Evolutionary conservation across 2,888 invertebrate species (phyloP).

Genomic region (Hypena proboscidalis): DNA sequence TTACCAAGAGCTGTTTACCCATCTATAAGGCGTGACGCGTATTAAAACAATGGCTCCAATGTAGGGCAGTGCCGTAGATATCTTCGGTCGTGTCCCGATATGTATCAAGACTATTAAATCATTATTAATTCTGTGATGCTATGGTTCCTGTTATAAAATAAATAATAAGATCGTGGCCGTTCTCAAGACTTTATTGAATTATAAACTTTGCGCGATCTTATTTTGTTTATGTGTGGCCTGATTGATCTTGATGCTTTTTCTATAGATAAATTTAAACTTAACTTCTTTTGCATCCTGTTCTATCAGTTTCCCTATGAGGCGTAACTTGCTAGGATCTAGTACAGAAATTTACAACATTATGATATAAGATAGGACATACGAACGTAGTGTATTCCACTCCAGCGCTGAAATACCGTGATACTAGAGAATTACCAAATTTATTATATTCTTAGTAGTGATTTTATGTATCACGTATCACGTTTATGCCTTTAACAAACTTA

Average conservation of each 20-base stretch:
- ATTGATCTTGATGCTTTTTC: conserved; percentile 18
- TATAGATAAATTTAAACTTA: not conserved
- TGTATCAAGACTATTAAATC: conserved; percentile 44
- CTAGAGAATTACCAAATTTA: too few species aligned
- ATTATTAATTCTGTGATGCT: conserved; percentile 49
- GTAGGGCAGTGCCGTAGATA: conserved; percentile 9
- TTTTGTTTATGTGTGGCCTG: conserved; percentile 38
- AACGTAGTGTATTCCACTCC: too few species aligned
- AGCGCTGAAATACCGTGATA: too few species aligned
- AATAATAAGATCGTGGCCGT: conserved; percentile 57
- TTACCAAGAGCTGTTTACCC: not conserved
- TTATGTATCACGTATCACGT: too few species aligned
- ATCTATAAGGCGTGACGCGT: not conserved
- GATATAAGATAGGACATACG: too few species aligned
- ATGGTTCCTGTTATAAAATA: conserved; percentile 51
- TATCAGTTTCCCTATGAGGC: too few species aligned
- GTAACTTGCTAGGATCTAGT: too few species aligned
- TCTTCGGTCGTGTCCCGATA: conserved; percentile 37
- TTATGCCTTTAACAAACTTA: too few species aligned
- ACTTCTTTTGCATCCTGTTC: too few species aligned
- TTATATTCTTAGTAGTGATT: too few species aligned
- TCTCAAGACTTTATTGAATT: conserved; percentile 62
- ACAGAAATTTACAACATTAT: too few species aligned
- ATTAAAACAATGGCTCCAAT: conserved; percentile 6
- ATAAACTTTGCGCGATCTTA: conserved; percentile 58